Evolutionary conservation across 2,888 invertebrate species (phyloP), one percentile per base, ranked within the genome.

Genomic region (Proisotoma minuta): DNA sequence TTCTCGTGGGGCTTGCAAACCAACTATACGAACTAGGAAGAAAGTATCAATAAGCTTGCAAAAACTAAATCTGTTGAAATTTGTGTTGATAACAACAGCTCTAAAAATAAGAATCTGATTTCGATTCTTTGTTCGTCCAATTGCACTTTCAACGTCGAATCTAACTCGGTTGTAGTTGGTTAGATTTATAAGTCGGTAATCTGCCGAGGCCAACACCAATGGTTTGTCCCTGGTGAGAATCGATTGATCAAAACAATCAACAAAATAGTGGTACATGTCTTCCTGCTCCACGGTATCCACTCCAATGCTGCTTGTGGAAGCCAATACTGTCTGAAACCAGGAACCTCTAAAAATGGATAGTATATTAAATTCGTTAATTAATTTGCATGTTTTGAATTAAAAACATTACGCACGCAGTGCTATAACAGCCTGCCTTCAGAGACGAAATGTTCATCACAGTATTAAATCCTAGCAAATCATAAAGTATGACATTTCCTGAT

Each of bases 101-200:
- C 73, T 51, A 26, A 73, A 67, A 10, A 73, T 53, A 23, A 65
- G 69, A 3, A 73, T 62, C 53, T 68, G 68, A 49, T 73, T 71
- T 26, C 73, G 28, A 2, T 70, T 60, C 26, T 65, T 48, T 1
- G 43, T 12, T 3, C 34, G 34, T 18, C 26, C 22, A 3, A 22
- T 57, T 15, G 43, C 43, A 43, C 20, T 20, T 3, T n/a, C 23
- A 3, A 40, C 23, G 18, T 54, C 54, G 59, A 71, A 66, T 40
- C 57, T 63, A 27, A 73, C 29, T 1, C 47, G 23, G 54, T 73
- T 73, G 2, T 51, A 34, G 49, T 73, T 73, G 3, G 71, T 69
- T 1, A 29, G 12, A 57, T 73, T 73, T 52, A 58, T 54, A 2
- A 69, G n/a, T 3, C 54, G 34, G 29, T 63, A 51, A 49, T 47